Evolutionary conservation across 2,113 vertebrate genomes (phyloP), one percentile per base, ranked within the genome.

Genomic region (Riparia riparia): DNA sequence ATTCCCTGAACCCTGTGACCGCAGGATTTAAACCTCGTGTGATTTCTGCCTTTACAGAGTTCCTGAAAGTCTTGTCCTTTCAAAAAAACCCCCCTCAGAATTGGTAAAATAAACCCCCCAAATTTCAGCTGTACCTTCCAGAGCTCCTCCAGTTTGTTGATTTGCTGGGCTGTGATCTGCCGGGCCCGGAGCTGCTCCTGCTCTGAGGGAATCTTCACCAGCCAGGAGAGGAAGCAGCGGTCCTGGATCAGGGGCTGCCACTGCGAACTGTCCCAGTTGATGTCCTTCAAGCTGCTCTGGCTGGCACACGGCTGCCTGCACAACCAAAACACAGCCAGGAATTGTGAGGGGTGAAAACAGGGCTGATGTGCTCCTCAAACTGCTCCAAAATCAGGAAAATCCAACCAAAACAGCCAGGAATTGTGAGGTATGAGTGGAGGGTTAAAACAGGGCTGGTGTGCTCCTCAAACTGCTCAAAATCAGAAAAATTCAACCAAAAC

Each of bases 211-310:
- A 99, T 99, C 98, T 99, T 99, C 64, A 99, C 99, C 95, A 99
- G 98, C 99, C 99, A 99, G 2, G 99, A 99, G 24, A 99, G 98
- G 96, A 99, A 99, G 95, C 99, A 99, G 69, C 99, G 99, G 86
- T 99, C 99, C 95, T 99, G 99, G 97, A 99, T 99, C 57, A 99
- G 98, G 8, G 99, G 99, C 93, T 99, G 99, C 99, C 99, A 99
- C 97, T 99, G 99, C 0, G 99, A 99, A 65, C 99, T 99, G 98
- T 99, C 99, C 99, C 99, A 99, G 95, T 99, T 99, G 98, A 99
- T 99, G 96, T 99, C 99, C 98, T 99, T 99, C 81, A 99, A 90
- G 96, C 99, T 99, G 98, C 99, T 99, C 97, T 99, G 99, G 95
- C 99, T 99, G 88, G 99, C 99, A 96, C 99, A 99, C 1, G 99